Conservation (phyloP, 1,140 invertebrate genomes). For the Planococcus citri region DNA sequence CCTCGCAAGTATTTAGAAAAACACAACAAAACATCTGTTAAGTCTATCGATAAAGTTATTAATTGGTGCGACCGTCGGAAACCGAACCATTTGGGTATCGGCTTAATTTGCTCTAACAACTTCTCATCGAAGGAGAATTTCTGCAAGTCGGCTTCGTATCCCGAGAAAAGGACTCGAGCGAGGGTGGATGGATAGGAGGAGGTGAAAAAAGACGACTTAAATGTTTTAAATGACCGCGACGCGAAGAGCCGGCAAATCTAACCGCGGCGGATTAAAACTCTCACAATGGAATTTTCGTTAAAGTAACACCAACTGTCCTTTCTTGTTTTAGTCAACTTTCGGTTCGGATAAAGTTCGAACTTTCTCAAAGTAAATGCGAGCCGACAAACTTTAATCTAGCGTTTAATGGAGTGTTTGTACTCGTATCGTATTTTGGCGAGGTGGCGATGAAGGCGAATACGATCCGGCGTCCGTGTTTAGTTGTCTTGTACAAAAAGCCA, state of each 20-base stretch:
- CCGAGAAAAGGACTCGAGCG: too few species aligned
- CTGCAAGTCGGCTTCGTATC: too few species aligned
- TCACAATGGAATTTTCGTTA: neutral
- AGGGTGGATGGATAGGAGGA: too few species aligned
- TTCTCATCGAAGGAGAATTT: too few species aligned
- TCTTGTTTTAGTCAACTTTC: constrained; percentile 1
- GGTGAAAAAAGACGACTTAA: neutral
- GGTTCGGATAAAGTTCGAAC: neutral
- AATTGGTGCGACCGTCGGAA: too few species aligned
- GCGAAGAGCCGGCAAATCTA: neutral
- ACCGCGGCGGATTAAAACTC: neutral
- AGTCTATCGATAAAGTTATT: too few species aligned
- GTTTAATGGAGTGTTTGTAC: constrained; percentile 5
- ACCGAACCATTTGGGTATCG: too few species aligned
- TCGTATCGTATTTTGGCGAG: neutral
- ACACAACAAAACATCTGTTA: too few species aligned
- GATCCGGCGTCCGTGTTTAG: neutral
- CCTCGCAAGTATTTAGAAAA: too few species aligned
- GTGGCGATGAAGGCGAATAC: too few species aligned
- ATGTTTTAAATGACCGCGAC: neutral
- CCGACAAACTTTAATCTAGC: constrained; percentile 1
- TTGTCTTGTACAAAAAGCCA: constrained; percentile 6
- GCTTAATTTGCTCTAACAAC: too few species aligned
- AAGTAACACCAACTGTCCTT: neutral
- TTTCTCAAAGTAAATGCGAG: neutral